Evolutionary conservation across 2,888 invertebrate species (phyloP).

Genomic region (Machimus rusticus): DNA sequence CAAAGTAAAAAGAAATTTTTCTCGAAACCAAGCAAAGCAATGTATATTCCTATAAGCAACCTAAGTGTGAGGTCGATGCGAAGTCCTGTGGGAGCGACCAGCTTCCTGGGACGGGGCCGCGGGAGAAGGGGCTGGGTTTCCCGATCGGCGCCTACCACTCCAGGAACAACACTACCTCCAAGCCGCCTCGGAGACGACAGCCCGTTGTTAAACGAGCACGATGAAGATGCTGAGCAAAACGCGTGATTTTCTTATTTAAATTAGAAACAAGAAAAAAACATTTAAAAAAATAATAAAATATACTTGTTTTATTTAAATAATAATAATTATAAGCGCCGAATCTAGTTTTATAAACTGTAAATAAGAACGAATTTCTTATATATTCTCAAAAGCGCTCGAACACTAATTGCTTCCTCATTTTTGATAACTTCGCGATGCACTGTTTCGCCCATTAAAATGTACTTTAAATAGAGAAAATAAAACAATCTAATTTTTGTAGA

Average conservation of each 20-base stretch:
- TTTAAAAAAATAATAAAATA: background rate
- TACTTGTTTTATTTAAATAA: background rate
- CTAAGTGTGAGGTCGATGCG: constrained; percentile 54
- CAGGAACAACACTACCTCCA: constrained; percentile 71
- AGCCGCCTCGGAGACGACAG: constrained; percentile 71
- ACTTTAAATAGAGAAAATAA: background rate
- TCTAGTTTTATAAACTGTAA: constrained; percentile 39
- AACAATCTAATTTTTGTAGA: background rate
- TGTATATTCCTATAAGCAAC: constrained; percentile 71
- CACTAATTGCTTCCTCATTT: constrained; percentile 27
- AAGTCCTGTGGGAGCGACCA: constrained; percentile 59
- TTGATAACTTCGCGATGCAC: background rate
- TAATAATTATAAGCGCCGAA: constrained; percentile 20
- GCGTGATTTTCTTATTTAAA: constrained; percentile 24
- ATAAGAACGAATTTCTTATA: constrained; percentile 37
- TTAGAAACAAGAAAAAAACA: background rate
- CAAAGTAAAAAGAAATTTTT: constrained; percentile 64
- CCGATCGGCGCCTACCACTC: constrained; percentile 82
- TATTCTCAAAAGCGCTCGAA: constrained; percentile 23
- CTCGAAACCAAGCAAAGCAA: constrained; percentile 69
- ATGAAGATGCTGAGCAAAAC: constrained; percentile 62
- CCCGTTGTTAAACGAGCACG: constrained; percentile 69
- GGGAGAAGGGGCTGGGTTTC: constrained; percentile 71
- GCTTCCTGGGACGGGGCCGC: constrained; percentile 58
- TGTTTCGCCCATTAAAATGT: background rate